Percentiles rank a stretch among this genome's conserved stretches.
Evolutionary conservation across 92 coral and sea anemone genomes (phyloP).

Genomic region (Parazoanthus atlanticus): DNA sequence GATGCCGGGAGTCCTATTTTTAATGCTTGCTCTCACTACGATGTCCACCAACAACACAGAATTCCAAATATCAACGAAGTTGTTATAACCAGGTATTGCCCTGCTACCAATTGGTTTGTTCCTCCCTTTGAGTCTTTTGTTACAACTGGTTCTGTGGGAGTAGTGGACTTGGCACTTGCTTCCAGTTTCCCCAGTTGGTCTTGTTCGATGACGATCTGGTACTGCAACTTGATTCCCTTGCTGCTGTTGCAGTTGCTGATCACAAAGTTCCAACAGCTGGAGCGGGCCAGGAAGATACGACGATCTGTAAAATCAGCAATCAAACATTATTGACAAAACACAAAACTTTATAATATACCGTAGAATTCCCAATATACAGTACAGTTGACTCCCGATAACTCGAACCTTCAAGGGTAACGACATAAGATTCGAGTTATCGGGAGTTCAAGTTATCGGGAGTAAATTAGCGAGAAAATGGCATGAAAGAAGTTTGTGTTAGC

Average conservation of each 20-base stretch:
- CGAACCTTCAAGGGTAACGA: no score
- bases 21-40: no score
- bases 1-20: no score
- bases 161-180: neutral
- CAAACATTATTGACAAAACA: neutral
- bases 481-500: no score
- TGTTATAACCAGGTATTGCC: neutral
- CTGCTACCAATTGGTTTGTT: neutral
- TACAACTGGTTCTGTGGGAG: neutral
- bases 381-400: no score
- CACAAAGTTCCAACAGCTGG: constrained; percentile 26
- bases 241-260: constrained; percentile 6
- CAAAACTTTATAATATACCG: neutral
- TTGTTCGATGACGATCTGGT: neutral
- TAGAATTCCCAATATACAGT: no score
- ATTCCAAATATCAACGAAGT: neutral
- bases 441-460: no score
- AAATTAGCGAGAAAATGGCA: no score
- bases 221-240: neutral
- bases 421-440: no score
- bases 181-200: neutral
- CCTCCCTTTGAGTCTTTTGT: neutral
- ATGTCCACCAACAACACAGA: neutral
- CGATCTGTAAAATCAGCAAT: constrained; percentile 7
- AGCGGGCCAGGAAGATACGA: constrained; percentile 19